Percentiles rank a stretch among this genome's conserved stretches.
Conservation (phyloP, 1,140 invertebrate genomes). For the Homarus americanus region DNA sequence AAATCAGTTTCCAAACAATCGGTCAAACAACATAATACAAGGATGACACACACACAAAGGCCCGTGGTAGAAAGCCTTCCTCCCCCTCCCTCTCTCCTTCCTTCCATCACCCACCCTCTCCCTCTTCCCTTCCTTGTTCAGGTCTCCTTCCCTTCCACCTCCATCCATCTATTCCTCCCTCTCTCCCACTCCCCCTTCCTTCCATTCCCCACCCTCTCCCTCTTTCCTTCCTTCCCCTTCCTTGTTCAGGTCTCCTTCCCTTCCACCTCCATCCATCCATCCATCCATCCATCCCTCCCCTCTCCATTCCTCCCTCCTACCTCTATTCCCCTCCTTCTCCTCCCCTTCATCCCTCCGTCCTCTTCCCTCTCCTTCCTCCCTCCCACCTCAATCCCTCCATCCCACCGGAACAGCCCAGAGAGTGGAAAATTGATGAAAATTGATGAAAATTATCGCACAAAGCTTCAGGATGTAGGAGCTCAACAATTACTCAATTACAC, state of each 20-base stretch:
- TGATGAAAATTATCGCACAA: conserved; percentile 57
- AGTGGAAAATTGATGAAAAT: conserved; percentile 65
- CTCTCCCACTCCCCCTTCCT: neutral
- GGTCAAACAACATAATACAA: no score
- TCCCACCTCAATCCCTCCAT: neutral
- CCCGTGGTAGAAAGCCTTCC: no score
- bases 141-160: no score
- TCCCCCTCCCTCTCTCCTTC: no score
- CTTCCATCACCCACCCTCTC: no score
- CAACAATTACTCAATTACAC: conserved; percentile 64
- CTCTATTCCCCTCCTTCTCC: neutral
- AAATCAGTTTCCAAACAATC: no score
- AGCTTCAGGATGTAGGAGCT: conserved; percentile 41
- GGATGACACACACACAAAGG: no score
- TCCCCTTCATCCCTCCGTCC: neutral
- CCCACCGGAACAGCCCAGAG: conserved; percentile 38
- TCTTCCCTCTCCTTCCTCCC: neutral
- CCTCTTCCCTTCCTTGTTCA: no score
- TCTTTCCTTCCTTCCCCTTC: no score
- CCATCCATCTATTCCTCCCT: neutral
- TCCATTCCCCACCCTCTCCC: neutral
- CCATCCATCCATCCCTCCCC: no score
- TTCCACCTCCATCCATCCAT: no score
- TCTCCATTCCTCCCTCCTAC: no score
- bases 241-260: neutral